Conservation (phyloP, 2,113 vertebrate species). For the Dermatemys mawii region DNA sequence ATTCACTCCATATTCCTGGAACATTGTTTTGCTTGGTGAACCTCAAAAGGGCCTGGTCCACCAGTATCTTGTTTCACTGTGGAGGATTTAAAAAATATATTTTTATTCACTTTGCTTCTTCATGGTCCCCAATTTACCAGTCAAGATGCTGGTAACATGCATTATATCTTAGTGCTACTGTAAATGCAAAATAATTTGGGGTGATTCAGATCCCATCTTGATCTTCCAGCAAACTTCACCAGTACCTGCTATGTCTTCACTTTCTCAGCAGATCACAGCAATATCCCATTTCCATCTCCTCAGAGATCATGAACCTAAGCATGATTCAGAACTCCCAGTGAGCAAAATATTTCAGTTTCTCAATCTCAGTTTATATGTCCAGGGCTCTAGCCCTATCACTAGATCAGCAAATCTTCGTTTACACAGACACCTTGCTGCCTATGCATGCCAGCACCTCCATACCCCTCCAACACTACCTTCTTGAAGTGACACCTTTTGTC, state of each 20-base stretch:
- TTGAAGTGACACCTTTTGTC: not conserved
- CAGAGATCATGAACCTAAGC: not conserved
- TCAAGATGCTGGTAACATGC: not conserved
- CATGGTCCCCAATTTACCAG: not conserved
- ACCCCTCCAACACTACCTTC: not conserved
- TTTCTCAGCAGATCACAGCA: not conserved
- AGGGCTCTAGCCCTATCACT: not conserved
- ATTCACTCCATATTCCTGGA: not conserved
- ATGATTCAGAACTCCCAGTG: not conserved
- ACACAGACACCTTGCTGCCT: not conserved
- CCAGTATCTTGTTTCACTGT: not conserved
- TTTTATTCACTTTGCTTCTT: not conserved
- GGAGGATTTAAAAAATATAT: not conserved
- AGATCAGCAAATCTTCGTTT: not conserved
- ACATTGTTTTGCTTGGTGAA: not conserved
- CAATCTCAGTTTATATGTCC: not conserved
- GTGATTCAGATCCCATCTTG: not conserved
- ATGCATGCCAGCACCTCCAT: fast-evolving
- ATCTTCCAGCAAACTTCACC: not conserved
- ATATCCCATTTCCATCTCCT: not conserved
- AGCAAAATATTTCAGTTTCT: not conserved
- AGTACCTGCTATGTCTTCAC: not conserved
- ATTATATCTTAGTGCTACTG: not conserved
- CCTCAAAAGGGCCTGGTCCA: not conserved
- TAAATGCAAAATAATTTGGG: not conserved